Evolutionary conservation across 2,888 invertebrate genomes (phyloP).

Genomic region (Papilio protenor): DNA sequence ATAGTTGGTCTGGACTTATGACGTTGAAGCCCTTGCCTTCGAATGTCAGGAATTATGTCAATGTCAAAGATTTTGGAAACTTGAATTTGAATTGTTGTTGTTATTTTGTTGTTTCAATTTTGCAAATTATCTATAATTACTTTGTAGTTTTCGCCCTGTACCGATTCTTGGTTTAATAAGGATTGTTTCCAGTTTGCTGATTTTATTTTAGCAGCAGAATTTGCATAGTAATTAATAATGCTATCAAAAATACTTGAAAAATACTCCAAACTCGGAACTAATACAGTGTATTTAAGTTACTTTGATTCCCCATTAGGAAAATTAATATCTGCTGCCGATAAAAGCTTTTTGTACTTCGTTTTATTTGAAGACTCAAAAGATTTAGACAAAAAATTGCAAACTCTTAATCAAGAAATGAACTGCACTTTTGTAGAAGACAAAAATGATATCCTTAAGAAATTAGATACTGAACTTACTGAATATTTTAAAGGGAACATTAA

Average conservation of each 20-base stretch:
- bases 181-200: background rate
- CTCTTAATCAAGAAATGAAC: slow-evolving; percentile 54
- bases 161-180: background rate
- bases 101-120: slow-evolving; percentile 5
- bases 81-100: slow-evolving; percentile 1
- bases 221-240: slow-evolving; percentile 46
- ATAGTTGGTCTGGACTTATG: background rate
- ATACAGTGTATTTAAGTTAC: slow-evolving; percentile 52
- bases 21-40: background rate
- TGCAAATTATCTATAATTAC: background rate
- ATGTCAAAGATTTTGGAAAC: background rate
- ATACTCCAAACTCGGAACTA: slow-evolving; percentile 49
- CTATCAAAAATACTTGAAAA: slow-evolving; percentile 49
- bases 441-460: slow-evolving; percentile 58
- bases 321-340: slow-evolving; percentile 66
- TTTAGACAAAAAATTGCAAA: slow-evolving; percentile 61
- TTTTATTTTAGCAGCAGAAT: background rate
- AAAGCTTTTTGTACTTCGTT: slow-evolving; percentile 64
- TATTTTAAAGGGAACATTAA: slow-evolving; percentile 69
- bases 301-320: slow-evolving; percentile 68
- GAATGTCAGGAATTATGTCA: background rate
- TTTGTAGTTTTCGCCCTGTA: background rate
- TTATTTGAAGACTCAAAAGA: slow-evolving; percentile 69
- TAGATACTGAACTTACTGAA: slow-evolving; percentile 60
- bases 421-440: slow-evolving; percentile 61